A percentile compares a stretch with the other conserved stretches of the same genome.
Conservation (phyloP, 2,888 invertebrate genomes). For the Biston betularia region DNA sequence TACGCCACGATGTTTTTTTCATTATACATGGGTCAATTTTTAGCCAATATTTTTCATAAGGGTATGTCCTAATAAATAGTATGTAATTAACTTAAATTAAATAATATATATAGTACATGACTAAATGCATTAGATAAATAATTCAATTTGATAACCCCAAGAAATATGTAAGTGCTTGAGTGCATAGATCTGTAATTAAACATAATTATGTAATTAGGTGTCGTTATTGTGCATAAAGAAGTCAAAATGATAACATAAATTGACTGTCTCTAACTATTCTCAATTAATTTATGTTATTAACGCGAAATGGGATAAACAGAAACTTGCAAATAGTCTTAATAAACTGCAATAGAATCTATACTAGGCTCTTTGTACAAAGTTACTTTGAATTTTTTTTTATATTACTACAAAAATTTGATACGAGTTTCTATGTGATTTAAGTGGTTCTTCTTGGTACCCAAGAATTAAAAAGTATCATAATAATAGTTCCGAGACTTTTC, state of each 20-base stretch:
- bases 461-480: too few species aligned
- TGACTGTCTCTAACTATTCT: not conserved
- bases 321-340: not conserved
- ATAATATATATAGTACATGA: not conserved
- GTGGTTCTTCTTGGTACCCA: too few species aligned
- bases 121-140: not conserved
- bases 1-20: too few species aligned
- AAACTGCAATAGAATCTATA: too few species aligned
- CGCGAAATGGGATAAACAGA: not conserved
- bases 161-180: not conserved
- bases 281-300: not conserved
- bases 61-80: too few species aligned
- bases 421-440: too few species aligned
- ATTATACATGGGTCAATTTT: too few species aligned
- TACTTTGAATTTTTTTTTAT: too few species aligned
- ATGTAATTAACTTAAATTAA: not conserved
- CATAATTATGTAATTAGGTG: slow-evolving; percentile 11
- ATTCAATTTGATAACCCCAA: slow-evolving; percentile 10
- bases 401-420: too few species aligned
- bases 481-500: too few species aligned
- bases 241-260: slow-evolving; percentile 4
- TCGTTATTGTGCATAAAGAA: not conserved
- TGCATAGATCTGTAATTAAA: slow-evolving; percentile 10
- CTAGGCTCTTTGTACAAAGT: too few species aligned
- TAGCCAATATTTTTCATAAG: too few species aligned